A percentile compares a stretch with the other conserved stretches of the same genome.
Conservation (phyloP, 2,797 vertebrate species). For the Neosilurus hyrtlii region DNA sequence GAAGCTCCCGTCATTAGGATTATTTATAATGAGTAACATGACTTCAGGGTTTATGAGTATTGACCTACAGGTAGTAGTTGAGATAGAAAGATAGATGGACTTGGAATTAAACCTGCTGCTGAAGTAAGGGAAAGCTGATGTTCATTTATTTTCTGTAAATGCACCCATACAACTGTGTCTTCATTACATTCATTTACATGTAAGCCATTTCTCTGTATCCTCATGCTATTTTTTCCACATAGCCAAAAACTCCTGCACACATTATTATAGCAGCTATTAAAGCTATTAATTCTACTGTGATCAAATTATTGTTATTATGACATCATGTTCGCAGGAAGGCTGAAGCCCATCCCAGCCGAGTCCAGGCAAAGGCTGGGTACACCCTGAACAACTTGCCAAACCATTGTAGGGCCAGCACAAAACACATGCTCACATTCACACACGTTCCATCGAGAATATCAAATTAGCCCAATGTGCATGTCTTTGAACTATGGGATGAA, state of each 20-base stretch:
- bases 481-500: too few relatives aligned
- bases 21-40: slow-evolving; percentile 32
- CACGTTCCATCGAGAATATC: too few relatives aligned
- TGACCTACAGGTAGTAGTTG: slow-evolving; percentile 15
- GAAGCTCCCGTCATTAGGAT: slow-evolving; percentile 33
- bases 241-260: background rate
- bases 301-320: background rate
- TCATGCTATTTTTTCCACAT: background rate
- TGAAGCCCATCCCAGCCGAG: too few relatives aligned
- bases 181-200: background rate
- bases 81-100: slow-evolving; percentile 17
- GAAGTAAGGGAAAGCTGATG: background rate
- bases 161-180: background rate
- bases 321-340: too few relatives aligned
- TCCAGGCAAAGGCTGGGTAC: too few relatives aligned
- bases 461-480: too few relatives aligned
- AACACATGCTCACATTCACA: too few relatives aligned
- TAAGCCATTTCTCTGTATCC: background rate
- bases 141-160: background rate
- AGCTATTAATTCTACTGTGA: background rate
- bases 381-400: too few relatives aligned
- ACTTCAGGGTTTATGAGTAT: slow-evolving; percentile 26
- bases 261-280: background rate
- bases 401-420: too few relatives aligned
- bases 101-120: background rate